Percentiles rank a stretch among this genome's conserved stretches.
phyloP scores from a whole-genome alignment of 2,888 invertebrate species.

The Helicoverpa assulta region DNA sequence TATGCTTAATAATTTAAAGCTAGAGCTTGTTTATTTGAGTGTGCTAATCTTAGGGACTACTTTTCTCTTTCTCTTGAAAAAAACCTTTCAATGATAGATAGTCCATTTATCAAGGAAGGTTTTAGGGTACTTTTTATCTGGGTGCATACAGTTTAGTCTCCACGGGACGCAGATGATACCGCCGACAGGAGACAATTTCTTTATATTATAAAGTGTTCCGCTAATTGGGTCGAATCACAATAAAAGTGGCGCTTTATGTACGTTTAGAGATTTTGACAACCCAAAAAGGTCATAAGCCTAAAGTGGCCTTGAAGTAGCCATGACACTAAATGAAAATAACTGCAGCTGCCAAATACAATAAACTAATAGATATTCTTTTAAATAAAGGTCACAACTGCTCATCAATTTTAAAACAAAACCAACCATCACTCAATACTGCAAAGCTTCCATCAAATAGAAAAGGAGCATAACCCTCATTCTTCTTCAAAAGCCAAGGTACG shows the following conservation, averaged over 20 bases:
- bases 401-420: conserved; percentile 21
- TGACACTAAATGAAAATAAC: neutral
- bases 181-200: conserved; percentile 2
- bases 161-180: no score
- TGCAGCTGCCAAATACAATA: neutral
- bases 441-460: conserved; percentile 14
- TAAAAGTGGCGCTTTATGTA: no score
- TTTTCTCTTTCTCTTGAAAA: no score
- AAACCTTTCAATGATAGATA: no score
- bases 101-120: no score
- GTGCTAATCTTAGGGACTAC: no score
- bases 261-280: no score
- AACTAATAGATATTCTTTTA: neutral
- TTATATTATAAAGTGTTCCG: neutral
- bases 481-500: conserved; percentile 19
- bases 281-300: neutral
- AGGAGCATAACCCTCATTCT: conserved; percentile 32
- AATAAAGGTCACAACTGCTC: neutral
- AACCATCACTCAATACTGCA: neutral
- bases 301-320: neutral
- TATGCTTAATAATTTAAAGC: no score
- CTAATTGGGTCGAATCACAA: neutral
- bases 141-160: no score
- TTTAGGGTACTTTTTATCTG: no score
- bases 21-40: no score